Conservation (phyloP, 1,140 invertebrate species). For the Belonocnema kinseyi region DNA sequence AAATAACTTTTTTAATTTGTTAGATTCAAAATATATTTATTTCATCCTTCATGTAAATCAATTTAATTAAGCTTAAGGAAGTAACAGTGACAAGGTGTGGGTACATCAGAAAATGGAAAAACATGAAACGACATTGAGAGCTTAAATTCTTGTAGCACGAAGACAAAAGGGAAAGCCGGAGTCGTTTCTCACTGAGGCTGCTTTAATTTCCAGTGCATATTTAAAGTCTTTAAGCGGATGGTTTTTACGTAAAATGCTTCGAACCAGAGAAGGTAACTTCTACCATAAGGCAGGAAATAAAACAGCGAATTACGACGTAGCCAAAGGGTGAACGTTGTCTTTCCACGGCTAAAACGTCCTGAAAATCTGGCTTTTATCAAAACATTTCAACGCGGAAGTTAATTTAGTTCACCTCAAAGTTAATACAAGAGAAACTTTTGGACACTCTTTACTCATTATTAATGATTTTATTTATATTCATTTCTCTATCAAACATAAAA, state of each 20-base stretch:
- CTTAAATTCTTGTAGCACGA: not conserved
- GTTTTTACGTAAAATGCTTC: slow-evolving; percentile 33
- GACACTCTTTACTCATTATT: too few relatives aligned
- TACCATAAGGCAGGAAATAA: slow-evolving; percentile 37
- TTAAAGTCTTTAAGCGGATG: slow-evolving; percentile 40
- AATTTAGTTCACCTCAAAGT: not conserved
- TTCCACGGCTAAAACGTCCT: not conserved
- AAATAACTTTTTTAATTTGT: too few relatives aligned
- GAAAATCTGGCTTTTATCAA: not conserved
- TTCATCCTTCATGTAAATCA: too few relatives aligned
- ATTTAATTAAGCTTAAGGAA: not conserved
- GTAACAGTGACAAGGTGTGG: not conserved
- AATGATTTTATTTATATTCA: too few relatives aligned
- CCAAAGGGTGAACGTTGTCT: slow-evolving; percentile 34
- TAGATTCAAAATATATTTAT: too few relatives aligned
- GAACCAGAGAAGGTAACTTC: slow-evolving; percentile 21
- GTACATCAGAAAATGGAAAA: not conserved
- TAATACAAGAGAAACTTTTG: too few relatives aligned
- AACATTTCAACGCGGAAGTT: not conserved
- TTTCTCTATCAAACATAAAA: too few relatives aligned
- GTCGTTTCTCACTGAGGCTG: slow-evolving; percentile 36
- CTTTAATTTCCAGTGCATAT: slow-evolving; percentile 43
- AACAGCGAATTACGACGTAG: slow-evolving; percentile 27
- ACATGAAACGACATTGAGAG: not conserved
- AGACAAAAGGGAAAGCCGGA: slow-evolving; percentile 33